These are phyloP conservation scores for Lasioglossum pauxillum DNA, from an alignment of 2,888 invertebrate species.

Conservation along the genomic window DNA sequence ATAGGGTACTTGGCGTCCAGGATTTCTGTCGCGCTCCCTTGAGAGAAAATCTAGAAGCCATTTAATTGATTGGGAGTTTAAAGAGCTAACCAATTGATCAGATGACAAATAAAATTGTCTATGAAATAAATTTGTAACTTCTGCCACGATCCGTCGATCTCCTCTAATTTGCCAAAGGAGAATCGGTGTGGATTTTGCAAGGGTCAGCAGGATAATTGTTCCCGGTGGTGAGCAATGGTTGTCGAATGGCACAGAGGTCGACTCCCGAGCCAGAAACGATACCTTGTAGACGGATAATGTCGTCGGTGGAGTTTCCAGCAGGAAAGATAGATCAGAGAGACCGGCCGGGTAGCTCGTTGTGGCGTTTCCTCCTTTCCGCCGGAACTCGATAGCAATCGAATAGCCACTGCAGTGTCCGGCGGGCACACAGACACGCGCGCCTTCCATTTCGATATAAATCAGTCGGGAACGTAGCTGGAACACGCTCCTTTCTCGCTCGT, in stretches of 20 bases:
- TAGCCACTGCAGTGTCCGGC: conserved; percentile 64
- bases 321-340: conserved; percentile 74
- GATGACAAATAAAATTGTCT: too few relatives aligned
- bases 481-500: conserved; percentile 13
- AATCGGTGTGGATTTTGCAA: neutral
- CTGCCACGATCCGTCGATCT: neutral
- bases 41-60: neutral
- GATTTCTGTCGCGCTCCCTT: neutral
- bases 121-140: neutral
- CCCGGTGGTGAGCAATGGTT: neutral
- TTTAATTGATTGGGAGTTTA: too few relatives aligned
- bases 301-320: conserved; percentile 61
- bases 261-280: conserved; percentile 46
- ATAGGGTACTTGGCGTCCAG: neutral
- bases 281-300: conserved; percentile 62
- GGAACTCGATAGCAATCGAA: conserved; percentile 82
- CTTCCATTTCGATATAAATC: conserved; percentile 58
- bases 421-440: conserved; percentile 54
- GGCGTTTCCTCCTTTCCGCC: conserved; percentile 81
- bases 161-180: neutral
- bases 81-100: too few relatives aligned
- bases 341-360: conserved; percentile 58
- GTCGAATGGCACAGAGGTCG: neutral
- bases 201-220: conserved; percentile 8
- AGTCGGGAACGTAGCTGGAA: conserved; percentile 39